Percentiles rank a stretch among this genome's conserved stretches.
Evolutionary conservation across 1,140 invertebrate genomes (phyloP).

Genomic region (Drosophila auraria): DNA sequence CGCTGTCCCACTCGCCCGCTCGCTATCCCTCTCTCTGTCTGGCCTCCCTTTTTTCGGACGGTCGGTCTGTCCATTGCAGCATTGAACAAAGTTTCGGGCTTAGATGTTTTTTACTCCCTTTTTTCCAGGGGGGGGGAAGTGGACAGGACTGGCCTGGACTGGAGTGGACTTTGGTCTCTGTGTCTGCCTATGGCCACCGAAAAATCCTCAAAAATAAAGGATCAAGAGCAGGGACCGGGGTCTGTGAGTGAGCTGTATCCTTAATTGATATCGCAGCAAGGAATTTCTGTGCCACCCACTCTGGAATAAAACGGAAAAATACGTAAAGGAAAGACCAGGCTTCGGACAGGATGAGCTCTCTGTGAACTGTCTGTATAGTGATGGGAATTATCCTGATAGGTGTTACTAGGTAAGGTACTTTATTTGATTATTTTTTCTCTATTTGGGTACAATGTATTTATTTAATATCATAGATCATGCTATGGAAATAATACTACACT

Average conservation of each 20-base stretch:
- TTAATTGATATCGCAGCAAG: constrained; percentile 83
- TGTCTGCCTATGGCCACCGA: constrained; percentile 48
- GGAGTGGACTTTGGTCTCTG: constrained; percentile 47
- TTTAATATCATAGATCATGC: background rate
- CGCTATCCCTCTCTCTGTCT: constrained; percentile 11
- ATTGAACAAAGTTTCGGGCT: constrained; percentile 57
- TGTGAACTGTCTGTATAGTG: constrained; percentile 12
- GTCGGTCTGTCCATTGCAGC: constrained; percentile 48
- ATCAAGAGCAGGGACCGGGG: constrained; percentile 10
- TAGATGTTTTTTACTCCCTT: constrained; percentile 29
- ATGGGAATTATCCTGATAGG: constrained; percentile 12
- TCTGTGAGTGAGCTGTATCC: constrained; percentile 63
- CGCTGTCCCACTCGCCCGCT: constrained; percentile 27
- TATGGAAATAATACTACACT: too few species aligned
- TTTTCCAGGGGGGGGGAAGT: background rate
- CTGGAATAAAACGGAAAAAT: constrained; percentile 29
- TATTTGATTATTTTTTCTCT: too few species aligned
- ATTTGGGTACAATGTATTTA: background rate
- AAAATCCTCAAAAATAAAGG: constrained; percentile 47
- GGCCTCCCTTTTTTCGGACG: constrained; percentile 25
- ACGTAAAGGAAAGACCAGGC: constrained; percentile 35
- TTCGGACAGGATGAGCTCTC: constrained; percentile 44
- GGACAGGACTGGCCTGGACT: constrained; percentile 21
- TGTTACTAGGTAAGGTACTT: background rate
- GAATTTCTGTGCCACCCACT: constrained; percentile 66